A percentile compares a stretch with the other conserved stretches of the same genome.
Conservation (phyloP, 1,140 invertebrate genomes). For the Zaprionus nigranus region DNA sequence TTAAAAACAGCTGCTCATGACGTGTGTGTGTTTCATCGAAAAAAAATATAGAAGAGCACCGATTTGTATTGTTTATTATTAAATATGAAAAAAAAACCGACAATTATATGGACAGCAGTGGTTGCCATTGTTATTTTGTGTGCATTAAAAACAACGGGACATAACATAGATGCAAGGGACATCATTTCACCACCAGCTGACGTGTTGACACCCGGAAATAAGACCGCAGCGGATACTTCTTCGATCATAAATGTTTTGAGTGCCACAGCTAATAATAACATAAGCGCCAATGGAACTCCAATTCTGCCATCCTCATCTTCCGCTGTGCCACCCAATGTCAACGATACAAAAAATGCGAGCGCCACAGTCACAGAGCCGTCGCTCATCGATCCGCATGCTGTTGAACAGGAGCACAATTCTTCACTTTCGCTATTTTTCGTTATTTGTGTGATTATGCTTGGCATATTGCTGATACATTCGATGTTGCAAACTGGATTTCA, state of each 20-base stretch:
- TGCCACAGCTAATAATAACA: background rate
- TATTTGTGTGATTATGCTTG: slow-evolving; percentile 94
- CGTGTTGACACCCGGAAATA: slow-evolving; percentile 3
- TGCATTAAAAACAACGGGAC: slow-evolving; percentile 2
- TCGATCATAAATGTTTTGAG: slow-evolving; percentile 1
- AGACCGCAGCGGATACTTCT: background rate
- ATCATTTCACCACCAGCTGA: background rate
- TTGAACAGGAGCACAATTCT: slow-evolving; percentile 97
- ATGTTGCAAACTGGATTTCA: slow-evolving; percentile 98
- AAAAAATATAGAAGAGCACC: slow-evolving; percentile 14
- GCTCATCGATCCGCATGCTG: slow-evolving; percentile 90
- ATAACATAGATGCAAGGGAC: background rate
- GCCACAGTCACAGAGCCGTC: slow-evolving; percentile 69
- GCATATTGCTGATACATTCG: slow-evolving; percentile 96
- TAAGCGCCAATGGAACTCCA: background rate
- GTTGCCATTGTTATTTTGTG: slow-evolving; percentile 14
- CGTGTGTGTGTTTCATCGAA: slow-evolving; percentile 31
- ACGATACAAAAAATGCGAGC: slow-evolving; percentile 47
- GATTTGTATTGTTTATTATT: background rate
- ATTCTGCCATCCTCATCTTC: slow-evolving; percentile 1
- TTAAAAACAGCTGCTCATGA: slow-evolving; percentile 47
- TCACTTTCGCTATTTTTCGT: slow-evolving; percentile 99
- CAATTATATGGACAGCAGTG: slow-evolving; percentile 6
- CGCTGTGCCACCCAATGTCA: background rate
- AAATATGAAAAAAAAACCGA: slow-evolving; percentile 21